Evolutionary conservation across 2,113 vertebrate species (phyloP).

Genomic region (Albula goreensis): DNA sequence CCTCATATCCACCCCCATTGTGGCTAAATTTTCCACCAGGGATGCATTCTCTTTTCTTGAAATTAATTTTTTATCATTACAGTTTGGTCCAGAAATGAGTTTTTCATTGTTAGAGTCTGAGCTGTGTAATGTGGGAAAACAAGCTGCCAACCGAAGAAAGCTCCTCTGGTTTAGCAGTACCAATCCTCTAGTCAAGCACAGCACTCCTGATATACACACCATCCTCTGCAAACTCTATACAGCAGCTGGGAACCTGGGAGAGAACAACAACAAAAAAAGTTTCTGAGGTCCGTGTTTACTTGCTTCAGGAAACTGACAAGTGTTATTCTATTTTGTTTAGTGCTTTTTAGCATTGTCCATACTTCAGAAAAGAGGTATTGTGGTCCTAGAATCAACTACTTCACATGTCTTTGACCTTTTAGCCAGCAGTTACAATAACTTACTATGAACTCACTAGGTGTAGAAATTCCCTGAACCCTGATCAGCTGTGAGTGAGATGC

Average conservation of each 20-base stretch:
- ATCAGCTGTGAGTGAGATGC: too few relatives aligned
- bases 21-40: slow-evolving; percentile 66
- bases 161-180: slow-evolving; percentile 5
- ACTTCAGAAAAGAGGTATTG: too few relatives aligned
- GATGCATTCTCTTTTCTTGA: slow-evolving; percentile 56
- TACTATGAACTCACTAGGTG: too few relatives aligned
- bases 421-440: too few relatives aligned
- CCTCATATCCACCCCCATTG: slow-evolving; percentile 71
- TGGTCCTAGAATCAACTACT: too few relatives aligned
- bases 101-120: not conserved
- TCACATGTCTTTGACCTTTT: too few relatives aligned
- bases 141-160: slow-evolving; percentile 6
- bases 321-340: too few relatives aligned
- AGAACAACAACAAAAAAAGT: not conserved
- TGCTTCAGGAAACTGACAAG: too few relatives aligned
- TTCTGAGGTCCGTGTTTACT: too few relatives aligned
- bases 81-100: not conserved
- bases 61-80: not conserved
- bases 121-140: not conserved
- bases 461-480: too few relatives aligned
- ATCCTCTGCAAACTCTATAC: not conserved
- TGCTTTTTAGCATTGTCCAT: too few relatives aligned
- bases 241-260: not conserved
- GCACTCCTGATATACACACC: not conserved
- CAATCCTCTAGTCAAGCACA: not conserved